Conservation (phyloP, 2,888 invertebrate genomes). For the Cantharis rustica region DNA sequence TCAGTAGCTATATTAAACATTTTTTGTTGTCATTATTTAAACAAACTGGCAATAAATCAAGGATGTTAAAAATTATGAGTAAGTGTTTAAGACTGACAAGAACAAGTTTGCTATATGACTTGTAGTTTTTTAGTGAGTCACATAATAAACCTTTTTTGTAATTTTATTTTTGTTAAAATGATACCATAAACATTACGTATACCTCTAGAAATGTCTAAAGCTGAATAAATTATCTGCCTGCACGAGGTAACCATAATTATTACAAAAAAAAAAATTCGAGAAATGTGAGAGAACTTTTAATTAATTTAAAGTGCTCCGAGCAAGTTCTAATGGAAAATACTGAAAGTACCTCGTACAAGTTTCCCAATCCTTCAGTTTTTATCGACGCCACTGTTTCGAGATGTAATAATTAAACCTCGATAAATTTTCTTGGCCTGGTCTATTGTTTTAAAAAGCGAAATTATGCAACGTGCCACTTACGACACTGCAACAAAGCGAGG, state of each 20-base stretch:
- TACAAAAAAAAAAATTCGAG: neutral
- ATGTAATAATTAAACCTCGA: too few species aligned
- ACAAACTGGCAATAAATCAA: slow-evolving; percentile 7
- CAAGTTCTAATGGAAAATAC: neutral
- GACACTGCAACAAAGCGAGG: slow-evolving; percentile 23
- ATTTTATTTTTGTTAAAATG: neutral
- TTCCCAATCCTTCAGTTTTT: too few species aligned
- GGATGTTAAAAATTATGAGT: slow-evolving; percentile 8
- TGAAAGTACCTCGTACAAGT: too few species aligned
- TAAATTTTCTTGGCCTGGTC: neutral
- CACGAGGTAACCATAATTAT: neutral
- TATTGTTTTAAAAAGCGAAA: neutral
- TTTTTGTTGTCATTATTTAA: slow-evolving; percentile 5
- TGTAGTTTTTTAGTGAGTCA: slow-evolving; percentile 14
- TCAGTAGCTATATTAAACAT: slow-evolving; percentile 8
- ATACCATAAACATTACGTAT: neutral
- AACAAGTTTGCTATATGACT: slow-evolving; percentile 7
- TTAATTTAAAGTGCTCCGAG: neutral
- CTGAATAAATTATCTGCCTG: neutral
- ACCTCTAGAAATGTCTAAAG: neutral
- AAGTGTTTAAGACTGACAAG: neutral
- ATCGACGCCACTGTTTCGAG: too few species aligned
- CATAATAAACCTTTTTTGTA: neutral
- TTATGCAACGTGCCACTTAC: neutral
- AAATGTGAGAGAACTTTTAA: neutral